A percentile compares a stretch with the other conserved stretches of the same genome.
Conservation (phyloP, 2,797 vertebrate genomes). For the Myotis planiceps region DNA sequence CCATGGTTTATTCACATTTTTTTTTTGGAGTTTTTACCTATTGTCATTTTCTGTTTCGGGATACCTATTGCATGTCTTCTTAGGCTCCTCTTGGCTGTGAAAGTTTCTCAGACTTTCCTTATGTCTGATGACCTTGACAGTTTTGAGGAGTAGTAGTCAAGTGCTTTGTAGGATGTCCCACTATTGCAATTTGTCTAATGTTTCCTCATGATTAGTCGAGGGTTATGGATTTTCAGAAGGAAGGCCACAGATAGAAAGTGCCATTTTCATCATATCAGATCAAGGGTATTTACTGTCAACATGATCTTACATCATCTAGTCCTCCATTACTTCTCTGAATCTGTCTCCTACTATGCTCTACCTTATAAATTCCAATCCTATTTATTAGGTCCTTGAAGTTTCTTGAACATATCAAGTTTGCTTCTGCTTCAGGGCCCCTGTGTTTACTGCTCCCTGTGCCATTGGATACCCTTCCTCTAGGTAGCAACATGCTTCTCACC, state of each 20-base stretch:
- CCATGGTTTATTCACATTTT: slow-evolving; percentile 28
- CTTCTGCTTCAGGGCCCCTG: slow-evolving; percentile 35
- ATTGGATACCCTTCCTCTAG: not conserved
- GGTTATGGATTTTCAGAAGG: not conserved
- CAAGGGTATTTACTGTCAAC: not conserved
- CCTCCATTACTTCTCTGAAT: not conserved
- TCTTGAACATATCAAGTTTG: slow-evolving; percentile 29
- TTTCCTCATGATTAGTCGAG: slow-evolving; percentile 28
- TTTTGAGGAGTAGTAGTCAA: slow-evolving; percentile 24
- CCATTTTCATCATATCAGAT: not conserved
- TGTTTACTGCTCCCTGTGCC: not conserved
- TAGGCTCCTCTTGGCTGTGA: slow-evolving; percentile 47
- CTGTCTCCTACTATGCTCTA: not conserved
- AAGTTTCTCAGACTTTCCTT: slow-evolving; percentile 51
- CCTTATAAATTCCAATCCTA: not conserved
- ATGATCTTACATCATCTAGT: not conserved
- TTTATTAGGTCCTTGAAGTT: slow-evolving; percentile 22
- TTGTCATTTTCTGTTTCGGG: slow-evolving; percentile 34
- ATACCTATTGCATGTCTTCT: not conserved
- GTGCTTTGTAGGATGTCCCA: slow-evolving; percentile 39
- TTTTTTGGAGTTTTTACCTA: slow-evolving; percentile 25
- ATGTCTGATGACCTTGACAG: slow-evolving; percentile 37
- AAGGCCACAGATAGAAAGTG: slow-evolving; percentile 22
- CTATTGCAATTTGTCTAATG: slow-evolving; percentile 12
- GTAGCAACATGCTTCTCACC: not conserved